Evolutionary conservation across 2,888 invertebrate genomes (phyloP).

Genomic region (Oxycera nigricornis): DNA sequence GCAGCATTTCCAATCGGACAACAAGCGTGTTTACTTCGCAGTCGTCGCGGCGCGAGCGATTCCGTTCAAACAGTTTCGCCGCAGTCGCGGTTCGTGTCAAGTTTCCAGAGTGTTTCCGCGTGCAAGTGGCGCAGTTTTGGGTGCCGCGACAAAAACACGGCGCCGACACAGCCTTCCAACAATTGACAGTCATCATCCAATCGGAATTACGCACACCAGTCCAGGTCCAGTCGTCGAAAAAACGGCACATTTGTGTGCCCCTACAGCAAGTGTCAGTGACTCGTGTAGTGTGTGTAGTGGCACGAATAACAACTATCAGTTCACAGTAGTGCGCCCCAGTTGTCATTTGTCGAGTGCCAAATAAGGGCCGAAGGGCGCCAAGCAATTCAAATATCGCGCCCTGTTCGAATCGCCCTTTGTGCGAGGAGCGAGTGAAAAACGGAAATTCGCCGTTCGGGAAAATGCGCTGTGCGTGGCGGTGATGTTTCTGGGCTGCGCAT

Average conservation of each 20-base stretch:
- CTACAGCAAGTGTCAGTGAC: constrained; percentile 29
- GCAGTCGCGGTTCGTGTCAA: background rate
- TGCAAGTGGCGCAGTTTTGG: background rate
- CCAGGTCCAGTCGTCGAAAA: background rate
- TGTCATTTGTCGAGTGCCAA: background rate
- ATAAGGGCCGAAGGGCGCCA: constrained; percentile 34
- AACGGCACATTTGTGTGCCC: constrained; percentile 8
- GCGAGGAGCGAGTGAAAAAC: background rate
- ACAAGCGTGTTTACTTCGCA: constrained; percentile 30
- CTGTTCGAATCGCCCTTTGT: background rate
- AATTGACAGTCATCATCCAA: constrained; percentile 36
- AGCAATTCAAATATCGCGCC: background rate
- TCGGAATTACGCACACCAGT: constrained; percentile 11
- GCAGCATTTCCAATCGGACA: constrained; percentile 32
- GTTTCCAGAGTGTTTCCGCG: background rate
- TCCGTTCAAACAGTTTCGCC: background rate
- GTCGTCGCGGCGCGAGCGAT: background rate
- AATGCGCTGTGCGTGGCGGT: constrained; percentile 39
- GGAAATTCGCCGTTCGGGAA: constrained; percentile 3
- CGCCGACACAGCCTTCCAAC: background rate
- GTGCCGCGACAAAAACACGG: constrained; percentile 29
- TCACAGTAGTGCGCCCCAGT: constrained; percentile 32
- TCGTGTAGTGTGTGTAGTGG: constrained; percentile 2
- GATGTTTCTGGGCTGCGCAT: constrained; percentile 44
- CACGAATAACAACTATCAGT: background rate